Evolutionary conservation across 2,113 vertebrate species (phyloP), one percentile per base, ranked within the genome.

Genomic region (Anser cygnoides): DNA sequence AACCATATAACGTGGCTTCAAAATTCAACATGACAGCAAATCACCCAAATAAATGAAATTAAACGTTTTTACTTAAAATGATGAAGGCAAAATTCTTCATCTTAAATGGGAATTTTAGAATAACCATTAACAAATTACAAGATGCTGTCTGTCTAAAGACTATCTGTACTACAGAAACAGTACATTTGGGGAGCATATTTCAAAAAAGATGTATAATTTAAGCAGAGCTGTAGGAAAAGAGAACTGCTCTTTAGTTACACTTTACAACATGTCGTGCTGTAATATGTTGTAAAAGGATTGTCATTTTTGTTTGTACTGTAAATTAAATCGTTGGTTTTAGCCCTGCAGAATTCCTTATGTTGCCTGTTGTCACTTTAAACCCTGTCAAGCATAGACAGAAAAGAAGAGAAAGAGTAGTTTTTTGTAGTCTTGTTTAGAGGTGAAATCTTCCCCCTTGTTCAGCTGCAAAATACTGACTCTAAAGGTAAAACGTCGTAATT

Each of bases 311-410:
- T 72, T 19, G 9, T 72, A 39, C 18, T 54, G 35, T 54, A 39
- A 54, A 49, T 29, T 4, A 49, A 43, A 41, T 1, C 2, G n/a
- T 67, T 52, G 41, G 37, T 68, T 68, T 62, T 55, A 67, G 54
- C 8, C 2, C 0, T 33, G 52, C 13, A 41, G 44, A 58, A 70
- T 15, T 78, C 37, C 39, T 77, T 39, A 29, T 0, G 1, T 35
- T 71, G 15, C 11, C 14, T 76, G 59, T 78, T 67, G 9, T 61
- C 29, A 55, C 21, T 11, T 13, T 66, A n/a, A 70, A 62, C 14
- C 4, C 10, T n/a, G 26, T 65, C 61, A 77, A 71, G 26, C 18
- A 21, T 21, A 71, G 50, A 8, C n/a, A 10, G 13, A 70, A 65
- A 75, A 49, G 28, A 58, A 39, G 39, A 29, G 26, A 22, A 8